Evolutionary conservation across 2,113 vertebrate species (phyloP), one percentile per base, ranked within the genome.

Genomic region (Spermophilus dauricus): DNA sequence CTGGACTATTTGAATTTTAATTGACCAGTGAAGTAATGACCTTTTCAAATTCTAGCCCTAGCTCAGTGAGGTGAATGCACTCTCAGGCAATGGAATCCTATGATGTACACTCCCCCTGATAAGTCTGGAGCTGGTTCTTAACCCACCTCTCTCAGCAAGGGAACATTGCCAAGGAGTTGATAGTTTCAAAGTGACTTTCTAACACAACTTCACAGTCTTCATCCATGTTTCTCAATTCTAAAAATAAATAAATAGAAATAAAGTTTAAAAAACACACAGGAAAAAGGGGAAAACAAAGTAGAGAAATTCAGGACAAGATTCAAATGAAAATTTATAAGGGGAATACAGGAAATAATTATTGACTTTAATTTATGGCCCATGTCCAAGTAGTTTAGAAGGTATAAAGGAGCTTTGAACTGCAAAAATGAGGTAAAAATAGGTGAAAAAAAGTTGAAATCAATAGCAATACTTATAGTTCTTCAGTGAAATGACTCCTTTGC

Each of bases 291-390:
- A 80, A 83, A 53, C 65, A 91, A 95, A 95, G 90, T 0, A 45
- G 3, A 94, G 84, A 84, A 94, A 94, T 7, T 34, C 78, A 37
- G 85, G 88, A 77, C 10, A 92, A 80, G 34, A 80, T 67, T 56
- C 94, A 92, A 86, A 13, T 58, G n/a, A n/a, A 42, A 92, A 80
- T 90, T 93, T 96, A 48, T 48, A 95, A 86, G 2, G 56, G 28
- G 11, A 85, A 81, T 72, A 85, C 61, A 82, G 61, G 93, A 89
- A 70, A 83, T 65, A 96, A 92, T 91, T 93, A 84, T 70, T 93
- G 67, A 48, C 30, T 93, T 91, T 73, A 95, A 80, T 84, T 94
- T 95, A 81, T 1, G 18, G 67, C 32, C 69, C 48, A 91, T 77
- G 39, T 26, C 34, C 48, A 96, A 94, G 45, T 63, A 95, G 24